Conservation (phyloP, 2,113 vertebrate species). For the Prietella phreatophila region DNA sequence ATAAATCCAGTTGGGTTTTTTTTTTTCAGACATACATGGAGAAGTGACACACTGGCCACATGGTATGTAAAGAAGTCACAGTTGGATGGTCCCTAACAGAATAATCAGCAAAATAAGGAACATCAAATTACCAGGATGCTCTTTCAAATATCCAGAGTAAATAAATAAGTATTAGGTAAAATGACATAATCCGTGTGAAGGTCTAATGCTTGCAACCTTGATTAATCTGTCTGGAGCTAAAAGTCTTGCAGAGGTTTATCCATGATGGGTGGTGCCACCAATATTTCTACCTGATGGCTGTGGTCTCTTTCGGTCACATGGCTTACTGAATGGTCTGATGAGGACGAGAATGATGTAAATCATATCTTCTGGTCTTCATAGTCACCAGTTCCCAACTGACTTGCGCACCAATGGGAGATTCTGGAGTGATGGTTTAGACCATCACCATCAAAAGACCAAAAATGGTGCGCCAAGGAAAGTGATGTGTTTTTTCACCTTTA, state of each 20-base stretch:
- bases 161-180: background rate
- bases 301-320: background rate
- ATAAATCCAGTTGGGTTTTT: background rate
- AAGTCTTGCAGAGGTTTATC: background rate
- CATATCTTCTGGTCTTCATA: background rate
- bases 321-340: background rate
- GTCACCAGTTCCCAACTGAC: background rate
- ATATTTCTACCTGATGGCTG: background rate
- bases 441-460: background rate
- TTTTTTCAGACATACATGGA: background rate
- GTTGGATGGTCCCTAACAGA: background rate
- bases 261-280: background rate
- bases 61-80: background rate
- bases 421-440: background rate
- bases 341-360: background rate
- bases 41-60: background rate
- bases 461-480: background rate
- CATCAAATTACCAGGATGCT: background rate
- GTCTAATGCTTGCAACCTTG: background rate
- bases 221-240: background rate
- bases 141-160: background rate
- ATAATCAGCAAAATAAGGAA: background rate
- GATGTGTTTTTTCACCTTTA: background rate
- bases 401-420: background rate
- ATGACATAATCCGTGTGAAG: background rate